Conservation (phyloP, 2,113 vertebrate genomes). For the Propithecus coquereli region DNA sequence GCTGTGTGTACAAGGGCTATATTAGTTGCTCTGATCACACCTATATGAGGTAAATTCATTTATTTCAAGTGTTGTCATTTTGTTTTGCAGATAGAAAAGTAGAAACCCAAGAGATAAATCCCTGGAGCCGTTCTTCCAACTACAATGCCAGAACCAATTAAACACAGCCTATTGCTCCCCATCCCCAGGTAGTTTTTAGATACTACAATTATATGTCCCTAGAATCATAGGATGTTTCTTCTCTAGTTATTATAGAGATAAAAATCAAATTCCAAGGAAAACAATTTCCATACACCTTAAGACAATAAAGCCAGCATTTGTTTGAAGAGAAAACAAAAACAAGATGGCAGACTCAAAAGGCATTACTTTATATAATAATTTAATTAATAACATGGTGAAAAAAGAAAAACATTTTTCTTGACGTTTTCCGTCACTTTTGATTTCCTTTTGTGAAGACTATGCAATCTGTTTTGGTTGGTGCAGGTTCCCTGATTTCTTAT, state of each 20-base stretch:
- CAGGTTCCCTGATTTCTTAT: background rate
- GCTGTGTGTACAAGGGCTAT: background rate
- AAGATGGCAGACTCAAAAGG: background rate
- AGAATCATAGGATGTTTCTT: constrained; percentile 27
- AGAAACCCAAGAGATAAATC: background rate
- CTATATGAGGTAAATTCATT: background rate
- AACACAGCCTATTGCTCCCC: background rate
- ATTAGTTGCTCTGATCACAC: background rate
- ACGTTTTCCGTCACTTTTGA: constrained; percentile 6
- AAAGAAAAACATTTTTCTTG: constrained; percentile 45
- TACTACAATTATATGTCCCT: background rate
- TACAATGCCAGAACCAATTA: constrained; percentile 13
- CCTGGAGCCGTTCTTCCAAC: background rate
- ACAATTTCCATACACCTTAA: constrained; percentile 69
- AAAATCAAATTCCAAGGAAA: constrained; percentile 71
- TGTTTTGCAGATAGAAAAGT: background rate
- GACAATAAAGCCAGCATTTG: constrained; percentile 57
- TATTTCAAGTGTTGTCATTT: background rate
- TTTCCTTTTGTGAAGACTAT: constrained; percentile 9
- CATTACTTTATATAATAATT: constrained; percentile 56
- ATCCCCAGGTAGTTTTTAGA: constrained; percentile 9
- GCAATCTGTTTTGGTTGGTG: background rate
- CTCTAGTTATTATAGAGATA: constrained; percentile 48
- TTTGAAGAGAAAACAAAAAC: constrained; percentile 72
- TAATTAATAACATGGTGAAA: constrained; percentile 67